Conservation (phyloP, 2,888 invertebrate genomes). For the Neoaliturus tenellus region DNA sequence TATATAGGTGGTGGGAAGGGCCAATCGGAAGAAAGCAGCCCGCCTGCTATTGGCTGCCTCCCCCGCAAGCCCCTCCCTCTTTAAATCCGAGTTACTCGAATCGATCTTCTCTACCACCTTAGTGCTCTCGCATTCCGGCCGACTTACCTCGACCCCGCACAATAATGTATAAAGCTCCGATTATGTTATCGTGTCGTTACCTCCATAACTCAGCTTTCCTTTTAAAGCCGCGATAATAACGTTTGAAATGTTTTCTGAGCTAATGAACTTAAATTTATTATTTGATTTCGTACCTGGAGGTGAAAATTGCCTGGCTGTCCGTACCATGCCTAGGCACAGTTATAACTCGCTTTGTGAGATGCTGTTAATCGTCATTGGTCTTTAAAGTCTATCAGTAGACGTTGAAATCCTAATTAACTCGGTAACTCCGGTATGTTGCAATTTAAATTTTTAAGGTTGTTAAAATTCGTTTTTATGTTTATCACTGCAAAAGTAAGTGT, state of each 20-base stretch:
- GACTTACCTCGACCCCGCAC: slow-evolving; percentile 16
- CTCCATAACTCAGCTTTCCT: slow-evolving; percentile 48
- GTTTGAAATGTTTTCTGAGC: slow-evolving; percentile 40
- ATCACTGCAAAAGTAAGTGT: no score
- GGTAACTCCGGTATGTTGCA: no score
- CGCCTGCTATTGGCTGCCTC: slow-evolving; percentile 59
- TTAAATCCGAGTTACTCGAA: slow-evolving; percentile 28
- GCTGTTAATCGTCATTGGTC: no score
- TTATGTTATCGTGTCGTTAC: slow-evolving; percentile 47
- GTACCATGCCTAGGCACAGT: no score
- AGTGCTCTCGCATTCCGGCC: slow-evolving; percentile 3
- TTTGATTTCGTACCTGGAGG: background rate
- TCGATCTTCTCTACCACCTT: slow-evolving; percentile 42
- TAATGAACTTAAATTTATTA: slow-evolving; percentile 21
- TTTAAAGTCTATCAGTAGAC: no score
- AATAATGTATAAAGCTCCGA: slow-evolving; percentile 50
- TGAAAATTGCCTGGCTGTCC: background rate
- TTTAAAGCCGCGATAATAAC: slow-evolving; percentile 37
- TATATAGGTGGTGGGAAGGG: slow-evolving; percentile 60
- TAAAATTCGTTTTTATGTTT: no score
- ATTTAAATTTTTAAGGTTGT: no score
- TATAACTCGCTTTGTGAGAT: no score
- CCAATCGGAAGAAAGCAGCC: slow-evolving; percentile 59
- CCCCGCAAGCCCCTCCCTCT: slow-evolving; percentile 58
- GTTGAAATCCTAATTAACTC: no score